Evolutionary conservation across 2,888 invertebrate species (phyloP).

Genomic region (Nematopogon swammerdamellus): DNA sequence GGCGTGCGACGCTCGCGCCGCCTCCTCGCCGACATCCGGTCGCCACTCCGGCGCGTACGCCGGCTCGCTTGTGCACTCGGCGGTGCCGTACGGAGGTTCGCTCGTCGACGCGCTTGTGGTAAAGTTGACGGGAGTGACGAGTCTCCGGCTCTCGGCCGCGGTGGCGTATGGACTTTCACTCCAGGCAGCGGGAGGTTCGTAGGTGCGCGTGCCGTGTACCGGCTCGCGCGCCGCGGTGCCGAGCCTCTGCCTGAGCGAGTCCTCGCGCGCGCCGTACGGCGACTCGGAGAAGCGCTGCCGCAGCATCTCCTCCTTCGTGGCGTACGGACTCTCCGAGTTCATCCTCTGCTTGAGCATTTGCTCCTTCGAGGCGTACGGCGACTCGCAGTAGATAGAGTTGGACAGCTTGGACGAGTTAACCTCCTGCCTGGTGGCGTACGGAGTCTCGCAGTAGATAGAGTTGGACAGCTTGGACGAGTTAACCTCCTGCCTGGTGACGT

Average conservation of each 20-base stretch:
- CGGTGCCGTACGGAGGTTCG: conserved; percentile 15
- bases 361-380: conserved; percentile 46
- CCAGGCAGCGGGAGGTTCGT: conserved; percentile 44
- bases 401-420: conserved; percentile 23
- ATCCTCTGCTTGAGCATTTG: conserved; percentile 40
- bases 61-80: conserved; percentile 48
- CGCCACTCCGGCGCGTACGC: background rate
- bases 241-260: conserved; percentile 43
- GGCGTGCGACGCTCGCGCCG: conserved; percentile 35
- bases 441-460: conserved; percentile 22
- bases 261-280: conserved; percentile 49
- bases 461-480: conserved; percentile 26
- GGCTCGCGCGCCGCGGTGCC: conserved; percentile 32
- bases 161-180: conserved; percentile 38
- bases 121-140: conserved; percentile 38
- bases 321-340: conserved; percentile 38
- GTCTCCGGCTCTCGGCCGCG: conserved; percentile 33
- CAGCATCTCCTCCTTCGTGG: conserved; percentile 51
- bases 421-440: conserved; percentile 26
- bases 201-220: conserved; percentile 22
- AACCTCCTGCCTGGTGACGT: conserved; percentile 27
- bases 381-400: conserved; percentile 33
- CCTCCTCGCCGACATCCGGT: too few relatives aligned
- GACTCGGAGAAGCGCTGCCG: conserved; percentile 49
- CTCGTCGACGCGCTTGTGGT: conserved; percentile 35